Evolutionary conservation across 2,888 invertebrate genomes (phyloP).

Genomic region (Eupeodes luniger): DNA sequence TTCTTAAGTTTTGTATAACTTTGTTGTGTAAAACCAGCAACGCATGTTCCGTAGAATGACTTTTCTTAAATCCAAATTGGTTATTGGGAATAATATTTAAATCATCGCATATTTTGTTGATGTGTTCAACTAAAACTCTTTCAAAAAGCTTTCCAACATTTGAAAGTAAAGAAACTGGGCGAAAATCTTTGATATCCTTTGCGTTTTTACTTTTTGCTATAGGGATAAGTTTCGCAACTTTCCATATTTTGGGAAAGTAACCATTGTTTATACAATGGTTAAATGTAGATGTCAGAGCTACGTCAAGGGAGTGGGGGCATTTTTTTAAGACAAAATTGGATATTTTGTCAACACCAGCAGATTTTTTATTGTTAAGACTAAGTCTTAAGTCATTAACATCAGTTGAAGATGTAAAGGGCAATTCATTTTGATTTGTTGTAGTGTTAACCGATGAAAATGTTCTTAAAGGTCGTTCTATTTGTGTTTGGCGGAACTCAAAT

Average conservation of each 20-base stretch:
- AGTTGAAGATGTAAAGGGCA: background rate
- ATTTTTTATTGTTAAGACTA: constrained; percentile 18
- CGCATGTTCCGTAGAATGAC: too few species aligned
- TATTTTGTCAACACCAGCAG: constrained; percentile 13
- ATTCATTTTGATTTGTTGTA: background rate
- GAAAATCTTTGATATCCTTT: background rate
- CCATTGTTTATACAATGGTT: background rate
- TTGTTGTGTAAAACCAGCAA: background rate
- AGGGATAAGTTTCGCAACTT: constrained; percentile 2
- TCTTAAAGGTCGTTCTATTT: background rate
- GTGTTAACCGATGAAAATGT: background rate
- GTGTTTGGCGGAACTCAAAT: background rate
- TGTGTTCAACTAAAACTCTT: background rate
- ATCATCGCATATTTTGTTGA: background rate
- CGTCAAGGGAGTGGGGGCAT: constrained; percentile 11
- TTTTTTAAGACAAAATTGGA: constrained; percentile 21
- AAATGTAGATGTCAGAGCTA: constrained; percentile 12
- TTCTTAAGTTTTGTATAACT: constrained; percentile 16
- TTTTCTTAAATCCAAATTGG: too few species aligned
- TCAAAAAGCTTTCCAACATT: background rate
- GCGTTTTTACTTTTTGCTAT: constrained; percentile 19
- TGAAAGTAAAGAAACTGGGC: background rate
- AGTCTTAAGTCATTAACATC: background rate
- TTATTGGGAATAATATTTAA: background rate
- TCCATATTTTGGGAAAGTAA: background rate